Conservation (phyloP, 1,140 invertebrate species). For the Solen grandis region DNA sequence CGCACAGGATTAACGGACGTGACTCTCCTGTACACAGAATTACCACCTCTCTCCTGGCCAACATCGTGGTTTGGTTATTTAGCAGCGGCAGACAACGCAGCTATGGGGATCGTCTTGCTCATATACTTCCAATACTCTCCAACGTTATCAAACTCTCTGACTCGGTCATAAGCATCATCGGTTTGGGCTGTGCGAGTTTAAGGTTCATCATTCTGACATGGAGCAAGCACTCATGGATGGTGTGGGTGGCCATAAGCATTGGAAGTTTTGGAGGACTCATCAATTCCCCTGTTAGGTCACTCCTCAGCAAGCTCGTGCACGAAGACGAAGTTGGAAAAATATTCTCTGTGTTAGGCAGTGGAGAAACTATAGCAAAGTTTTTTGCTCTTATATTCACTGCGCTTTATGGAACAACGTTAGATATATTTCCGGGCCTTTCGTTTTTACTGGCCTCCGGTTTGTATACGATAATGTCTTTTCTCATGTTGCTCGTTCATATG, state of each 20-base stretch:
- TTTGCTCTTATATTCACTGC: constrained; percentile 47
- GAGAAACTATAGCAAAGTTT: constrained; percentile 56
- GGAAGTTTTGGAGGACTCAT: constrained; percentile 52
- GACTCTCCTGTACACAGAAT: constrained; percentile 63
- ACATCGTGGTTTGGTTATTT: constrained; percentile 75
- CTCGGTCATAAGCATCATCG: constrained; percentile 51
- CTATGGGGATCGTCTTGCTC: constrained; percentile 68
- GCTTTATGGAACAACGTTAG: constrained; percentile 50
- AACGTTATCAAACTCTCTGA: constrained; percentile 49
- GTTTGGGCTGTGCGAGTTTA: constrained; percentile 48
- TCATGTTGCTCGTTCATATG: constrained; percentile 51
- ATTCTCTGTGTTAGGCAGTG: constrained; percentile 53
- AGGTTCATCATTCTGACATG: constrained; percentile 47
- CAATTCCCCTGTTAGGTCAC: constrained; percentile 43
- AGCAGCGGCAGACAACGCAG: constrained; percentile 72
- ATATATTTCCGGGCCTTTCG: constrained; percentile 52
- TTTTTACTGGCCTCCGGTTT: constrained; percentile 48
- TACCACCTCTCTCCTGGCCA: constrained; percentile 70
- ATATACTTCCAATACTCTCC: constrained; percentile 63
- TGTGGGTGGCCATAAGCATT: constrained; percentile 44
- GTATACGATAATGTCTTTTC: constrained; percentile 50
- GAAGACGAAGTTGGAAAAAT: constrained; percentile 58
- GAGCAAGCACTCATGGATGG: constrained; percentile 55
- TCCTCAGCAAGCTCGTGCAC: constrained; percentile 53
- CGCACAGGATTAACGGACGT: constrained; percentile 65